Percentiles rank a stretch among this genome's conserved stretches.
phyloP scores from a whole-genome alignment of 2,113 vertebrate species.

The Chloropsis hardwickii region DNA sequence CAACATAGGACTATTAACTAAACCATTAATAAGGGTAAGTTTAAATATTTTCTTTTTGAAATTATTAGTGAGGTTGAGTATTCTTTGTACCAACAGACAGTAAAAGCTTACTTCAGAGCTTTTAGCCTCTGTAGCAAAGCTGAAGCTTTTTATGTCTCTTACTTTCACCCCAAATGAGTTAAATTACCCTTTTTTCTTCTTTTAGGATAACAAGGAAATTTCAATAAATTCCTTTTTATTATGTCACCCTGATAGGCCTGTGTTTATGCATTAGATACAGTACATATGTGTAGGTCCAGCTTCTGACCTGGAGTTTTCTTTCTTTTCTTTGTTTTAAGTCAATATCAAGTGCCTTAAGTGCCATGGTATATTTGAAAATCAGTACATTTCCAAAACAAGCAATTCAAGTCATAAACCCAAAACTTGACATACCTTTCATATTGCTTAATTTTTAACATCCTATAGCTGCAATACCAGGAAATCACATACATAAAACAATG shows the following conservation, averaged over 20 bases:
- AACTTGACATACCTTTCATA: not conserved
- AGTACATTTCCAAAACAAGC: not conserved
- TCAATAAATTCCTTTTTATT: not conserved
- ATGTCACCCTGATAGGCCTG: not conserved
- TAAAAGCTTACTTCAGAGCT: not conserved
- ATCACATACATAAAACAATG: not conserved
- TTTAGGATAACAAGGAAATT: not conserved
- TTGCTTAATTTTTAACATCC: not conserved
- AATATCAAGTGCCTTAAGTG: not conserved
- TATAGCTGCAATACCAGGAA: not conserved
- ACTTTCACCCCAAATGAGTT: not conserved
- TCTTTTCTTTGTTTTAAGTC: not conserved
- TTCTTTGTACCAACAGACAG: not conserved
- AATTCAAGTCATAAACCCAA: not conserved
- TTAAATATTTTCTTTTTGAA: not conserved
- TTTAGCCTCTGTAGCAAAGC: not conserved
- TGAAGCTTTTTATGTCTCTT: not conserved
- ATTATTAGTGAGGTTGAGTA: not conserved
- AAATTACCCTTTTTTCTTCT: not conserved
- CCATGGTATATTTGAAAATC: not conserved
- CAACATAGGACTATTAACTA: not conserved
- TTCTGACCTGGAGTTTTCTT: not conserved
- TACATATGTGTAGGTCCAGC: not conserved
- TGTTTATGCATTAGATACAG: not conserved
- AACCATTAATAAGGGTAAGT: not conserved